These are phyloP conservation scores for Nycticebus coucang DNA, from an alignment of 2,113 vertebrate species.

Conservation along the genomic window DNA sequence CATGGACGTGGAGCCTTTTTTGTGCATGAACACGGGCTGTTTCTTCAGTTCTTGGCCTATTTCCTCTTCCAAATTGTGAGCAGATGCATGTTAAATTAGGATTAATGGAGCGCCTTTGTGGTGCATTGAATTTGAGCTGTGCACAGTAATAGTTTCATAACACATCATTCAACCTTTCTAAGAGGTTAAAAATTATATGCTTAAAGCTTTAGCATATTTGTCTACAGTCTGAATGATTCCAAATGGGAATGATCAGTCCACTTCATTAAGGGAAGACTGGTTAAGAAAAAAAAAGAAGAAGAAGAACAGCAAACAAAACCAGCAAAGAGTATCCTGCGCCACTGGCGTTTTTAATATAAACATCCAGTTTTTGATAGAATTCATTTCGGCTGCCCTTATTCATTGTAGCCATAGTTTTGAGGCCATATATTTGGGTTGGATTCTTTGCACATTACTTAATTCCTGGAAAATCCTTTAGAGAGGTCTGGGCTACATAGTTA, in stretches of 20 bases:
- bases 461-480: slow-evolving; percentile 63
- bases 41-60: slow-evolving; percentile 64
- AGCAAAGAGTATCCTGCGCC: neutral
- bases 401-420: neutral
- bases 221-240: slow-evolving; percentile 57
- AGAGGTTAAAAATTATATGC: slow-evolving; percentile 74
- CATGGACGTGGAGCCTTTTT: neutral
- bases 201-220: slow-evolving; percentile 43
- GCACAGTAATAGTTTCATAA: slow-evolving; percentile 63
- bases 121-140: slow-evolving; percentile 27
- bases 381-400: neutral
- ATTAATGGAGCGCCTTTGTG: slow-evolving; percentile 69
- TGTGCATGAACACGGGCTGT: neutral
- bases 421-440: neutral
- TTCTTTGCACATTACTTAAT: slow-evolving; percentile 48
- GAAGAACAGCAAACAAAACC: neutral
- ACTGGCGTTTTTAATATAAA: neutral
- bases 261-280: slow-evolving; percentile 35
- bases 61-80: slow-evolving; percentile 74
- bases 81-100: slow-evolving; percentile 76
- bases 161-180: slow-evolving; percentile 68
- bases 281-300: neutral
- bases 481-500: slow-evolving; percentile 54
- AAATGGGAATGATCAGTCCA: slow-evolving; percentile 51
- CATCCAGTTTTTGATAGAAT: neutral